Base-by-base conservation (phyloP, 1,140 invertebrate genomes). In the Eulimnadia texana region DNA sequence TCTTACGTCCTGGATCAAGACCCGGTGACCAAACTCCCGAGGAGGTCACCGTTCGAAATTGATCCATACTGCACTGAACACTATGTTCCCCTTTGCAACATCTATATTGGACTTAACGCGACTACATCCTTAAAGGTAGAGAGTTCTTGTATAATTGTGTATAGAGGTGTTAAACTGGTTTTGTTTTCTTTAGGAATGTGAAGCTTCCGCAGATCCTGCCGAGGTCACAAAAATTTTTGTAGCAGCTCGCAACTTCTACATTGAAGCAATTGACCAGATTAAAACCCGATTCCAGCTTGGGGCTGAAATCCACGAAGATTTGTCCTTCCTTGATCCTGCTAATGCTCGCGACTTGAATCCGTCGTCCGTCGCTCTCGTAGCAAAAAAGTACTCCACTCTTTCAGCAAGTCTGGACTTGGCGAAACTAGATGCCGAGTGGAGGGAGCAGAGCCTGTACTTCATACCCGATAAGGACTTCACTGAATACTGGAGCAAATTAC, bases 1-100 rank as follows among this genome's bases (percentile, higher is more conserved):
- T 33, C 55, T 2, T 68, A 63, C 55, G 42, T 66, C 1, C 66
- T 59, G 57, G 64, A 67, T 47, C 51, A 27, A 42, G 60, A 25
- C 33, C n/a, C 33, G 6, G 33, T 42, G 16, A 42, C 33, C 6
- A 42, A 42, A 42, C 33, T 42, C 6, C 33, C 33, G 33, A 42
- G 33, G 16, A 42, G 6, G 33, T 42, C 6, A 9, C 28, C 50
- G 24, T 51, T 27, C 22, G 23, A 19, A 3, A 60, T 60, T 20
- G n/a, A 60, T 23, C 16, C 16, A 13, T 19, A 9, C 10, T 9
- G 6, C 27, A 23, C n/a, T 23, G 22, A n/a, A 23, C 16, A 50
- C 3, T 60, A 19, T 51, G 28, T 58, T 20, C n/a, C 16, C 19
- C 47, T 54, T 11, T 13, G 25, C 33, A 19, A 60, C 3, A 25